Evolutionary conservation across 1,140 invertebrate species (phyloP).

Genomic region (Trachymyrmex cornetzi): DNA sequence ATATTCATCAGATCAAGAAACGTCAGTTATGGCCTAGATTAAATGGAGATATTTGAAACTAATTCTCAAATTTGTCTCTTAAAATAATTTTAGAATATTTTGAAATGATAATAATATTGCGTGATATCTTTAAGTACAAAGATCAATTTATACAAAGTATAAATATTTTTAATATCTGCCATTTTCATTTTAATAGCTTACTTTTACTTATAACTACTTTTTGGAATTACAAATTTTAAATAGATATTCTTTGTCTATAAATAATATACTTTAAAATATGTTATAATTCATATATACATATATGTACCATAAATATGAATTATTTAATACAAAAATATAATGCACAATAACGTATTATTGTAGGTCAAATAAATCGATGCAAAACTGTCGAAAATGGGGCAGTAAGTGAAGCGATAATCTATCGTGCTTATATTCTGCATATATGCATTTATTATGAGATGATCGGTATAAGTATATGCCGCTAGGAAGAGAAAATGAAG

Average conservation of each 20-base stretch:
- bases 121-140: neutral
- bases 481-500: neutral
- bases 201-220: neutral
- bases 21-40: too few species aligned
- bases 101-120: neutral
- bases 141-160: neutral
- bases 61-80: neutral
- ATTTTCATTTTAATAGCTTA: neutral
- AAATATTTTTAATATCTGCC: neutral
- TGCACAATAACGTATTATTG: neutral
- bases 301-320: neutral
- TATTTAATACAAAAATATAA: neutral
- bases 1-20: neutral
- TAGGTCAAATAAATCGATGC: conserved; percentile 64
- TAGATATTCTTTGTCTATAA: neutral
- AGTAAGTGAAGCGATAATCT: conserved; percentile 42
- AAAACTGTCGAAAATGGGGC: conserved; percentile 66
- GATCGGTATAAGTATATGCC: conserved; percentile 8
- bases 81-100: neutral
- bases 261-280: neutral
- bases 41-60: neutral
- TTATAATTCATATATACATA: neutral
- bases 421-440: conserved; percentile 53
- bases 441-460: conserved; percentile 63
- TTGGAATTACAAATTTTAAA: neutral